phyloP scores from a whole-genome alignment of 2,113 vertebrate genomes.

The Atrichornis clamosus region DNA sequence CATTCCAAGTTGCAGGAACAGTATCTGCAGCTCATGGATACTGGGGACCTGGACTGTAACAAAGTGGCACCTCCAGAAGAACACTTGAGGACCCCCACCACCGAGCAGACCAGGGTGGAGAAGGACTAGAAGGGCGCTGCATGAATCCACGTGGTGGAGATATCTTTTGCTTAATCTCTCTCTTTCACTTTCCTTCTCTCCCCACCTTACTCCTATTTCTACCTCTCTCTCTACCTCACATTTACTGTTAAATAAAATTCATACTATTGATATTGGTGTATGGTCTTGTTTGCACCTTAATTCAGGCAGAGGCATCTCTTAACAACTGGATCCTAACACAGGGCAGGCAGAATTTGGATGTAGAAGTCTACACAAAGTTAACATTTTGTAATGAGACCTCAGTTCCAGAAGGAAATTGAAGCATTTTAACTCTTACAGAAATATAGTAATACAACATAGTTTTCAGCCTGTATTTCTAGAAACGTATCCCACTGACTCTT shows the following conservation, averaged over 20 bases:
- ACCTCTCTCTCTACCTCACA: neutral
- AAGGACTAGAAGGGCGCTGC: neutral
- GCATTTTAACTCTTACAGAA: neutral
- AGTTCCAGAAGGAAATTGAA: neutral
- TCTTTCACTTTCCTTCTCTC: neutral
- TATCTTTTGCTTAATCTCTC: neutral
- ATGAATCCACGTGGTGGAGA: neutral
- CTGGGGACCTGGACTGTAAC: neutral
- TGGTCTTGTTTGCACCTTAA: neutral
- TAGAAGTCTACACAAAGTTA: neutral
- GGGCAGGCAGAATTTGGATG: neutral
- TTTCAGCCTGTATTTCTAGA: neutral
- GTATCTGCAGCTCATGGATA: neutral
- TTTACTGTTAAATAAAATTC: neutral
- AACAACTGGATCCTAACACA: accelerated
- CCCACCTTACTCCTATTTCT: neutral
- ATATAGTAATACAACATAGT: accelerated
- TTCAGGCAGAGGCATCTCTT: neutral
- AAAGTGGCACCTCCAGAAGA: neutral
- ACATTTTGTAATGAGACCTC: neutral
- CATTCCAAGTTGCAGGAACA: neutral
- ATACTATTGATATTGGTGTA: neutral
- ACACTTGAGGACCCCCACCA: neutral
- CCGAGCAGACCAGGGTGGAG: accelerated
- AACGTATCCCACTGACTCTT: neutral